Percentiles rank a stretch among this genome's conserved stretches.
phyloP scores from a whole-genome alignment of 2,113 vertebrate species.

The Rhinolophus sinicus region DNA sequence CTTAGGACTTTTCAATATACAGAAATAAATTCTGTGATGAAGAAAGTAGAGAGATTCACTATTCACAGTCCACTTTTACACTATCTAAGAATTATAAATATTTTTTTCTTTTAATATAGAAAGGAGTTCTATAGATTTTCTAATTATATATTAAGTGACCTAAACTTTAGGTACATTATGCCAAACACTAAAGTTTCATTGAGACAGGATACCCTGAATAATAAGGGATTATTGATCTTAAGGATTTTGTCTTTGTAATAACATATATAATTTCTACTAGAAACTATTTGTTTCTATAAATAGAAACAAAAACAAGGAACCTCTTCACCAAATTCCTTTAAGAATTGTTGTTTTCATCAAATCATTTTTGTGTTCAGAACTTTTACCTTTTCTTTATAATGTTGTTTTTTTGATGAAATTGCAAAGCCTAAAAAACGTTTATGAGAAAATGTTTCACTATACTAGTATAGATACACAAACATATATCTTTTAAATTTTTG shows the following conservation, averaged over 20 bases:
- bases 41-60: neutral
- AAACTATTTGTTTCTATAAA: neutral
- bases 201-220: neutral
- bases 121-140: neutral
- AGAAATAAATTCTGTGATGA: slow-evolving; percentile 66
- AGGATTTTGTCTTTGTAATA: neutral
- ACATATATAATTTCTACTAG: neutral
- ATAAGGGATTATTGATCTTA: neutral
- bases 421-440: neutral
- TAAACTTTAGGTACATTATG: neutral
- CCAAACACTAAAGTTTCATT: neutral
- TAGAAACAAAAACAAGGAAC: neutral
- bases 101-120: slow-evolving; percentile 57
- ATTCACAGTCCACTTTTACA: neutral
- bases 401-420: neutral
- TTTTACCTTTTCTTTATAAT: neutral
- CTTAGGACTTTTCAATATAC: slow-evolving; percentile 33
- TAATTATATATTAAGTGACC: neutral
- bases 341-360: neutral
- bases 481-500: neutral
- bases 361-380: neutral
- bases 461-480: neutral
- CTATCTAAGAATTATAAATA: slow-evolving; percentile 32
- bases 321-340: neutral
- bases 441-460: neutral